Base-by-base conservation (phyloP, 2,888 invertebrate genomes). In the Brachyptera putata region DNA sequence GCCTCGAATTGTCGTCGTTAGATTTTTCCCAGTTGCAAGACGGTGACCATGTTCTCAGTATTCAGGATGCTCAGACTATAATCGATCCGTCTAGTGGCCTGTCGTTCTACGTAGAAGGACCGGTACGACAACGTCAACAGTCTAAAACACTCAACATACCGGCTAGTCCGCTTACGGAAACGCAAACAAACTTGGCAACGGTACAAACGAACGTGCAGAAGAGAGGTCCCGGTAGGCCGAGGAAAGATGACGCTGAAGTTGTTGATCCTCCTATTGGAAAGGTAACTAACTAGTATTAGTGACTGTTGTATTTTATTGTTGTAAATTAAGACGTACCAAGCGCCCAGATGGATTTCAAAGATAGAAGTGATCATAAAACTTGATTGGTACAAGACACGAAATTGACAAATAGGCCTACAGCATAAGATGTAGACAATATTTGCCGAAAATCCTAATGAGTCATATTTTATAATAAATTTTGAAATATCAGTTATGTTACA, bases 191-290 rank as follows among this genome's bases (percentile, higher is more conserved):
- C 11, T 11, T 36, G 14, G n/a, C n/a, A n/a, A n/a, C n/a, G n/a
- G n/a, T n/a, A n/a, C 43, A 36, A 26, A n/a, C n/a, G 2, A 46
- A 11, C 14, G 16, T 36, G 14, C 18, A 34, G 16, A 64, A 60
- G 41, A 61, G 65, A 56, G 65, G 65, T 0, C 66, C 63, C 13
- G 66, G 64, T 11, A 59, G 63, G 24, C 62, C 64, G 1, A 55
- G 63, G 25, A 63, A 57, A 48, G 61, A 62, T 5, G 63, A 64
- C 14, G 39, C 60, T 2, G 61, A 66, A 36, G 56, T 53, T 21
- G 57, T 66, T 5, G 62, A 63, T 7, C 66, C 66, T 22, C 66
- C 66, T n/a, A 56, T 65, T 30, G 66, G 65, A 13, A 66, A 66
- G 62, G 66, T 66, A 46, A 26, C 25, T 13, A 14, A 24, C 13